Conservation (phyloP, 2,888 invertebrate genomes). For the Drosophila macrothrix region DNA sequence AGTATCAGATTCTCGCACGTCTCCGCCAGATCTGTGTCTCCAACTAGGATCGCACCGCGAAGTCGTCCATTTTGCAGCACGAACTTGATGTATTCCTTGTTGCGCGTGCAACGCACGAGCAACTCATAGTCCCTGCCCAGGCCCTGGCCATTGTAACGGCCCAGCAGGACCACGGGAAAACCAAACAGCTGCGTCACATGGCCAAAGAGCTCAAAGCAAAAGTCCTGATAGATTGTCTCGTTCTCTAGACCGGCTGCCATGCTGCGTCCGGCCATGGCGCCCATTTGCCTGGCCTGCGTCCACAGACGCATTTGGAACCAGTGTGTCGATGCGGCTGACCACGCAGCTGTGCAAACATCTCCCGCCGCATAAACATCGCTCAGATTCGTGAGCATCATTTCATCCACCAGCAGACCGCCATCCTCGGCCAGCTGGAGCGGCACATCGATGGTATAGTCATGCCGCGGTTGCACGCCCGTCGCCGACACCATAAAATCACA, state of each 20-base stretch:
- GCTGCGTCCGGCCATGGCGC: conserved; percentile 95
- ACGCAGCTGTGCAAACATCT: conserved; percentile 94
- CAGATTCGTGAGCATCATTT: conserved; percentile 92
- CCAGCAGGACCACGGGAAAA: conserved; percentile 95
- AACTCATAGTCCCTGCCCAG: conserved; percentile 93
- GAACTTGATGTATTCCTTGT: conserved; percentile 93
- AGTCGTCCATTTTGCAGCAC: conserved; percentile 93
- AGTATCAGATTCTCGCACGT: conserved; percentile 99
- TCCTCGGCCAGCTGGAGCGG: conserved; percentile 87
- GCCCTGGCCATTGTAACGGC: conserved; percentile 96
- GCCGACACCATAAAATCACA: conserved; percentile 98
- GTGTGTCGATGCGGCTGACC: conserved; percentile 89
- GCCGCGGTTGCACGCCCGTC: conserved; percentile 94
- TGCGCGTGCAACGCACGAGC: conserved; percentile 92
- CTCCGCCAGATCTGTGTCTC: conserved; percentile 98
- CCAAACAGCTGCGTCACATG: conserved; percentile 98
- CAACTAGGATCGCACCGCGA: conserved; percentile 97
- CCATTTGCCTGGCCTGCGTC: conserved; percentile 99
- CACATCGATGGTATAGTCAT: conserved; percentile 87
- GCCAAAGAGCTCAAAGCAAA: conserved; percentile 98
- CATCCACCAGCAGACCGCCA: conserved; percentile 94
- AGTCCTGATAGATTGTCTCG: conserved; percentile 92
- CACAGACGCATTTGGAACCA: conserved; percentile 98
- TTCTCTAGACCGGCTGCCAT: conserved; percentile 88
- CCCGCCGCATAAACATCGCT: conserved; percentile 96